A percentile compares a stretch with the other conserved stretches of the same genome.
These are phyloP conservation scores for Metridium senile DNA, from an alignment of 92 coral and sea anemone genomes.

Conservation along the genomic window DNA sequence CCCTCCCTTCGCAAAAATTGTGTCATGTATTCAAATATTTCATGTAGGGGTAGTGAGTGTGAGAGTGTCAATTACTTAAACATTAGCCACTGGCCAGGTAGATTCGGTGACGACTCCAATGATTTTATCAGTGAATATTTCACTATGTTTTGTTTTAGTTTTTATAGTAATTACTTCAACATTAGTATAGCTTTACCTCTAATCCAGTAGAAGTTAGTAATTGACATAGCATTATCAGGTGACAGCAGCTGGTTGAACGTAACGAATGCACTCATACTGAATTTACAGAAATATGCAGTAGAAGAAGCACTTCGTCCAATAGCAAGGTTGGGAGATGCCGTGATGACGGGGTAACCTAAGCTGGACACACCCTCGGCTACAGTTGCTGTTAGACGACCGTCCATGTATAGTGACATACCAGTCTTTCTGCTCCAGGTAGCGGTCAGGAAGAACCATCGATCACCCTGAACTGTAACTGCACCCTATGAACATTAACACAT, in stretches of 20 bases:
- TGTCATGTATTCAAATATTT: no score
- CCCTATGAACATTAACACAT: slow-evolving; percentile 36
- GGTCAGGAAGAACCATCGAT: slow-evolving; percentile 77
- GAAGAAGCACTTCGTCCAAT: slow-evolving; percentile 73
- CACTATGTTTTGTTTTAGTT: no score
- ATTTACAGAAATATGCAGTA: slow-evolving; percentile 46
- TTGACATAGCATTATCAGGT: slow-evolving; percentile 49
- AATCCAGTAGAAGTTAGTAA: slow-evolving; percentile 86
- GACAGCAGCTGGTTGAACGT: slow-evolving; percentile 76
- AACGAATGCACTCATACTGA: slow-evolving; percentile 71
- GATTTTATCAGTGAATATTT: no score
- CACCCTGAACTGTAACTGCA: slow-evolving; percentile 55
- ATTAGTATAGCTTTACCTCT: no score
- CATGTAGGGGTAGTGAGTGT: no score
- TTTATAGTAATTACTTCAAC: no score
- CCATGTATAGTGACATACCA: slow-evolving; percentile 73
- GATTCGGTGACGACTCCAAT: no score
- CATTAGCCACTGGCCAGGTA: no score
- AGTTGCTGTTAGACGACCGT: slow-evolving; percentile 46
- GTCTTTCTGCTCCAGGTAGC: slow-evolving; percentile 78
- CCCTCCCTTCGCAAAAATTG: no score
- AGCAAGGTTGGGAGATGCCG: slow-evolving; percentile 60
- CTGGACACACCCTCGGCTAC: slow-evolving; percentile 51
- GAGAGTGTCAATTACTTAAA: no score
- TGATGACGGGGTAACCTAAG: slow-evolving; percentile 37